Conservation (phyloP, 2,797 vertebrate genomes). For the Rhinoraja longicauda region DNA sequence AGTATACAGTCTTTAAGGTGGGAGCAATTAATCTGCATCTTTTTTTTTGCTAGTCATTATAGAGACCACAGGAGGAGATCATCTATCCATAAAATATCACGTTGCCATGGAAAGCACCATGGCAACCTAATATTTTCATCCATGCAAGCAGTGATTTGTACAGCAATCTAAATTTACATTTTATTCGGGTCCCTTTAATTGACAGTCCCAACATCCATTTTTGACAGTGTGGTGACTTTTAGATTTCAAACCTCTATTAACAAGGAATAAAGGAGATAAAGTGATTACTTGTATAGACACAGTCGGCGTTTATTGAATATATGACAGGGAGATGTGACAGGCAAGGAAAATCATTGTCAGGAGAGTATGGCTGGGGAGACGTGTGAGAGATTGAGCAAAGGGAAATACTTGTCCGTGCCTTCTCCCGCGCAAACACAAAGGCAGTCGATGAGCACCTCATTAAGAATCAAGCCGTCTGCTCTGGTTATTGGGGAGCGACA, state of each 20-base stretch:
- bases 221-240: conserved; percentile 62
- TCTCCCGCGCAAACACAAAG: neutral
- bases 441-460: neutral
- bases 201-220: conserved; percentile 60
- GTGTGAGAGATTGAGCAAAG: neutral
- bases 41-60: conserved; percentile 39
- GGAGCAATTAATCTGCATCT: neutral
- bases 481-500: too few species aligned
- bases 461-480: neutral
- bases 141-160: conserved; percentile 66
- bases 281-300: conserved; percentile 24
- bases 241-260: conserved; percentile 17
- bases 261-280: conserved; percentile 8
- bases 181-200: conserved; percentile 68
- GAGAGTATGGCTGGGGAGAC: neutral
- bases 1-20: neutral
- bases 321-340: neutral
- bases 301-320: neutral
- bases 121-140: conserved; percentile 65
- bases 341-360: neutral
- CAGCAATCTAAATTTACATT: conserved; percentile 69
- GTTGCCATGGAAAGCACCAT: conserved; percentile 69
- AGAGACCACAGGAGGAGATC: conserved; percentile 61
- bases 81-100: conserved; percentile 70
- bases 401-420: neutral